These are phyloP conservation scores for Trematomus bernacchii DNA, from an alignment of 2,797 vertebrate species.

Conservation along the genomic window DNA sequence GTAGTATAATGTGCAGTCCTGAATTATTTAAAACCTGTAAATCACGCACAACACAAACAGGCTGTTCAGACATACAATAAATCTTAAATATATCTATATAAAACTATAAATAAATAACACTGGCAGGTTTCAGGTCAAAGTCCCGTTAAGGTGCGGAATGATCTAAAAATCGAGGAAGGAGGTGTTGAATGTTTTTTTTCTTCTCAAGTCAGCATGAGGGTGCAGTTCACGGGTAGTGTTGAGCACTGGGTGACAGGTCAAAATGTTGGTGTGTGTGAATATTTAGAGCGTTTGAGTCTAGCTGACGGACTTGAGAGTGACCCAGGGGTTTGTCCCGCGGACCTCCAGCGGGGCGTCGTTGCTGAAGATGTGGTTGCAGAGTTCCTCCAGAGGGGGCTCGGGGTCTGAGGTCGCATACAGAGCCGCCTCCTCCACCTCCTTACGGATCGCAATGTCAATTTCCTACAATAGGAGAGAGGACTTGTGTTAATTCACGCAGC, in stretches of 20 bases:
- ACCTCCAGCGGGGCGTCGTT: constrained; percentile 85
- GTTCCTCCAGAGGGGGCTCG: constrained; percentile 88
- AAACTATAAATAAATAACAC: constrained; percentile 59
- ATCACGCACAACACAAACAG: background rate
- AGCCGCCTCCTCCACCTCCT: constrained; percentile 90
- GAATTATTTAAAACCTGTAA: background rate
- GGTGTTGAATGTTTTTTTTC: background rate
- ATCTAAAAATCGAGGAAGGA: background rate
- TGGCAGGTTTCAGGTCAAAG: constrained; percentile 37
- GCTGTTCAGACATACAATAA: background rate
- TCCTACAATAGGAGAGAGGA: constrained; percentile 74
- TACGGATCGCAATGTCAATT: constrained; percentile 87
- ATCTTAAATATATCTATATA: constrained; percentile 25
- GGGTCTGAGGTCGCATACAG: constrained; percentile 89
- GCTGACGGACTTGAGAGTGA: constrained; percentile 88
- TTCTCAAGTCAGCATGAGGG: background rate
- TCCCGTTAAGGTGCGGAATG: constrained; percentile 48
- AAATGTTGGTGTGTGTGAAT: background rate
- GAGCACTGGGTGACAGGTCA: background rate
- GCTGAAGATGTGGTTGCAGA: constrained; percentile 87
- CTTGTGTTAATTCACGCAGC: background rate
- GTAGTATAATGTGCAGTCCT: constrained; percentile 15
- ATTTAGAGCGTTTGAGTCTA: constrained; percentile 55
- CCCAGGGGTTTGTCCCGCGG: constrained; percentile 91
- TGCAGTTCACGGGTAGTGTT: background rate